phyloP scores from a whole-genome alignment of 1,140 invertebrate species.

The Anadara kagoshimensis region DNA sequence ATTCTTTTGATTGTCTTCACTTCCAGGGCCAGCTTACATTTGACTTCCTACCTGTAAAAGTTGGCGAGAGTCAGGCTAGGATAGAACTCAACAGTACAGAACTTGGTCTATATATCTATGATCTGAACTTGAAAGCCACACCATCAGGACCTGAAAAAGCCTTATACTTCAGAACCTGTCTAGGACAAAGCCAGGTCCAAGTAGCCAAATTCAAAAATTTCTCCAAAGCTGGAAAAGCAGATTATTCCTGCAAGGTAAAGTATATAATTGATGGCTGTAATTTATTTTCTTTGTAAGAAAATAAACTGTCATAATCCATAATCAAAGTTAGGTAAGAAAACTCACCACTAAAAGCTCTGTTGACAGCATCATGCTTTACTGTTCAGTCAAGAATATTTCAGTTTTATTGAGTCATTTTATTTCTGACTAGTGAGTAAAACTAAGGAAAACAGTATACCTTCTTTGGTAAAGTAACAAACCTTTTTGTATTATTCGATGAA shows the following conservation, averaged over 20 bases:
- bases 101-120: slow-evolving; percentile 71
- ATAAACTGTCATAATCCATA: no score
- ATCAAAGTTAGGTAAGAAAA: no score
- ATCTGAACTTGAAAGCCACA: slow-evolving; percentile 69
- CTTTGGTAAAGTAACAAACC: no score
- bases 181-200: slow-evolving; percentile 67
- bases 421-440: no score
- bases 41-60: slow-evolving; percentile 72
- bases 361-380: no score
- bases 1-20: slow-evolving; percentile 5
- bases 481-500: no score
- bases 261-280: no score
- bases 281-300: no score
- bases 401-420: no score
- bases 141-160: slow-evolving; percentile 69
- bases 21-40: slow-evolving; percentile 69
- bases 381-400: no score
- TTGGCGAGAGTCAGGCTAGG: slow-evolving; percentile 64
- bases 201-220: slow-evolving; percentile 72
- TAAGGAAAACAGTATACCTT: no score
- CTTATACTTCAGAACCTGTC: slow-evolving; percentile 68
- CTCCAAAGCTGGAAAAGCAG: slow-evolving; percentile 72
- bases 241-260: slow-evolving; percentile 73
- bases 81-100: slow-evolving; percentile 71
- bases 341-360: no score